A percentile compares a stretch with the other conserved stretches of the same genome.
Evolutionary conservation across 2,888 invertebrate species (phyloP).

Genomic region (Stenoptilia bipunctidactyla): DNA sequence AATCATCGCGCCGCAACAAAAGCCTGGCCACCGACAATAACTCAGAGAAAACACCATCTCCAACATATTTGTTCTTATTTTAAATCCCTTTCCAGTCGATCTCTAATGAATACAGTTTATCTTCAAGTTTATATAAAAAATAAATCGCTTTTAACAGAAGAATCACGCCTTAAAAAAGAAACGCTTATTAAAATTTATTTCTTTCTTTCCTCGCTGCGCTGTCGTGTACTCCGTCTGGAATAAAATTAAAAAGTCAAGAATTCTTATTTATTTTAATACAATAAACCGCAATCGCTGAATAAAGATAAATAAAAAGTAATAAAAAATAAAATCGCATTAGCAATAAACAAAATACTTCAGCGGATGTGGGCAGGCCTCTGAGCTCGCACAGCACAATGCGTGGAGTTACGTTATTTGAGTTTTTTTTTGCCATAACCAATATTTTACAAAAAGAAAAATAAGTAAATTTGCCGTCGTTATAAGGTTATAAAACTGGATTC

Average conservation of each 20-base stretch:
- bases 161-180: conserved; percentile 72
- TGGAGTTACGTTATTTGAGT: conserved; percentile 26
- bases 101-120: conserved; percentile 71
- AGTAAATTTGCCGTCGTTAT: too few species aligned
- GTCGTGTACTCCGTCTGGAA: conserved; percentile 66
- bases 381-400: conserved; percentile 37
- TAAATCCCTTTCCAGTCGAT: conserved; percentile 63
- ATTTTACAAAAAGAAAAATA: too few species aligned
- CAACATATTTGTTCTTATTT: conserved; percentile 62
- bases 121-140: conserved; percentile 69
- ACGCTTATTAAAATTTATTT: conserved; percentile 72
- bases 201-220: conserved; percentile 64
- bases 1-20: too few species aligned
- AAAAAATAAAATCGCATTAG: conserved; percentile 72
- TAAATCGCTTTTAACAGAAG: conserved; percentile 70
- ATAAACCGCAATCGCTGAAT: conserved; percentile 72
- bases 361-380: conserved; percentile 66
- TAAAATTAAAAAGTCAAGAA: conserved; percentile 72
- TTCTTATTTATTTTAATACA: conserved; percentile 73
- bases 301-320: conserved; percentile 71
- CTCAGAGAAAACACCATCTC: conserved; percentile 61
- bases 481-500: too few species aligned
- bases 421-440: too few species aligned
- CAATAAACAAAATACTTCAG: conserved; percentile 72
- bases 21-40: conserved; percentile 66